A percentile compares a stretch with the other conserved stretches of the same genome.
These are phyloP conservation scores for Micromussa lordhowensis DNA, from an alignment of 92 coral and sea anemone genomes.

Conservation along the genomic window DNA sequence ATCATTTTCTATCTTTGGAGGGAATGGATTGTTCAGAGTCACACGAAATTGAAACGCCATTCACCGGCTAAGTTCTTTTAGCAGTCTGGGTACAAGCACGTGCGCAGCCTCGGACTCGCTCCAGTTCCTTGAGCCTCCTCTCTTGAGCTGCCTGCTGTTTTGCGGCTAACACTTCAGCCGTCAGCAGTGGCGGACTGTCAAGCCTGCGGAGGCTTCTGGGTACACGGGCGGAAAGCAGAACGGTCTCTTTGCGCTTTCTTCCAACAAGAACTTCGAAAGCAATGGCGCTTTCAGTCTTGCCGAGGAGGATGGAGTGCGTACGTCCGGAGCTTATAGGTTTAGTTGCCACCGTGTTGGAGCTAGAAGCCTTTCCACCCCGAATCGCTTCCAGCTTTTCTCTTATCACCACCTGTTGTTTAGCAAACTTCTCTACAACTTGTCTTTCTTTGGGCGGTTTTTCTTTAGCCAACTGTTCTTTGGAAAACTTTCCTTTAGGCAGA, in stretches of 20 bases:
- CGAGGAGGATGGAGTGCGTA: neutral
- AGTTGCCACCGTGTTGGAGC: neutral
- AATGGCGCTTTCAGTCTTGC: constrained; percentile 5
- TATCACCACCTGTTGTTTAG: neutral
- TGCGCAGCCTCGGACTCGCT: constrained; percentile 18
- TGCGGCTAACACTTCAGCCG: constrained; percentile 21
- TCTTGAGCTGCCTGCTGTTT: constrained; percentile 16
- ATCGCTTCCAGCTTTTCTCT: neutral
- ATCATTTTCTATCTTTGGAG: neutral
- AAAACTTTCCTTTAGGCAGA: neutral
- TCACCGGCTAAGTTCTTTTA: neutral
- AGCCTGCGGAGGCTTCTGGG: constrained; percentile 24
- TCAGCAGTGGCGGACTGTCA: constrained; percentile 11
- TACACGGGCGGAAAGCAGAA: constrained; percentile 28
- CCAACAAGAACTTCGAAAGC: constrained; percentile 30
- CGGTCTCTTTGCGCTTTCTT: neutral
- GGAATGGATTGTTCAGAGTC: neutral
- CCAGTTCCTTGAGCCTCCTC: constrained; percentile 30
- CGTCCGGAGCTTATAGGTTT: neutral
- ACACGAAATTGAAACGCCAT: neutral
- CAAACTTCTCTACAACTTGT: neutral
- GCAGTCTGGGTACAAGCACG: constrained; percentile 11
- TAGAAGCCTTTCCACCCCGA: neutral
- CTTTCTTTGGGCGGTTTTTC: neutral
- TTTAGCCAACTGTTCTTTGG: neutral